These are phyloP conservation scores for Thunnus thynnus DNA, from an alignment of 2,113 vertebrate genomes.

Conservation along the genomic window DNA sequence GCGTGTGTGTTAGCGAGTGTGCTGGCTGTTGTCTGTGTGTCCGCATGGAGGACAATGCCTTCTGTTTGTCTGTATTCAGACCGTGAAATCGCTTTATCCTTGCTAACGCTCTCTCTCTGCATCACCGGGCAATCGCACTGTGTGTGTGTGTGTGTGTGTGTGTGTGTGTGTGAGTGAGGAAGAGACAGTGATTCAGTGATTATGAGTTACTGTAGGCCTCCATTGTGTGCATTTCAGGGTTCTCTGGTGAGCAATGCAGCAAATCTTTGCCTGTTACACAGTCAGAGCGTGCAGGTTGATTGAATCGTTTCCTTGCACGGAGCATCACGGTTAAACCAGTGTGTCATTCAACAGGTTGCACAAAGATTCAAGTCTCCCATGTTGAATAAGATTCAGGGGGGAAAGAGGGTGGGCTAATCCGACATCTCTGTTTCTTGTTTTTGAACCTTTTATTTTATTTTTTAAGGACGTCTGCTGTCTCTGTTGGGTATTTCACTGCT, in stretches of 20 bases:
- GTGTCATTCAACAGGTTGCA: conserved; percentile 50
- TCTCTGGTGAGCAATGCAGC: conserved; percentile 35
- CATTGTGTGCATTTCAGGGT: conserved; percentile 58
- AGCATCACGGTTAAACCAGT: not conserved
- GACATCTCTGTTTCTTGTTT: not conserved
- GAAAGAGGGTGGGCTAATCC: too few species aligned
- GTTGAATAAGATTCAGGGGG: not conserved
- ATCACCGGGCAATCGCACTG: conserved; percentile 69
- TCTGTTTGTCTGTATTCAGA: conserved; percentile 84
- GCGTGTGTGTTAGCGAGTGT: conserved; percentile 20
- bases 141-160: conserved; percentile 33
- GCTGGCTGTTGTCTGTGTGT: conserved; percentile 50
- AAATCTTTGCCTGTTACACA: conserved; percentile 35
- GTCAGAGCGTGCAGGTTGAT: not conserved
- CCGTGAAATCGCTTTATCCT: conserved; percentile 85
- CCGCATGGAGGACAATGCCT: conserved; percentile 75
- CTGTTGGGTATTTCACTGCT: not conserved
- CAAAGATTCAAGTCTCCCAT: not conserved
- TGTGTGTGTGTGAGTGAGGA: conserved; percentile 15
- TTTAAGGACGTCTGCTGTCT: not conserved
- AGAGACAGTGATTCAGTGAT: conserved; percentile 59
- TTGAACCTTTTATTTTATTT: not conserved
- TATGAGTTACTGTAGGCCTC: conserved; percentile 67
- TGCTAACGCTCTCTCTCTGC: conserved; percentile 76
- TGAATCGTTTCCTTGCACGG: conserved; percentile 26